Evolutionary conservation across 1,140 invertebrate species (phyloP).

Genomic region (Lerema accius): DNA sequence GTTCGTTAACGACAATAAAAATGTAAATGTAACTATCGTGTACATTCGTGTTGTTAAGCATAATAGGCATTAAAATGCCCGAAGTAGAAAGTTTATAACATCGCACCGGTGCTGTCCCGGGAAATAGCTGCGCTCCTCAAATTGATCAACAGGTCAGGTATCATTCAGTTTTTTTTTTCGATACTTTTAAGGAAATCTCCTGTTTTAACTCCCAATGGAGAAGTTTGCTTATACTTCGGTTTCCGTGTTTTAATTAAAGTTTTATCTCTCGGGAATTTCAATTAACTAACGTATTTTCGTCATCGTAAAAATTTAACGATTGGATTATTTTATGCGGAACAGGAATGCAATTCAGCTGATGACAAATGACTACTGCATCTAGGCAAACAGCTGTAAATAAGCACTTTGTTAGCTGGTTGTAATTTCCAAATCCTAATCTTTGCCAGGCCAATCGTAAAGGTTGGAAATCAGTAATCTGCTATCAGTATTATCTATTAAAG

Average conservation of each 20-base stretch:
- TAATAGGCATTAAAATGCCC: slow-evolving; percentile 47
- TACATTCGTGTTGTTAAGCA: slow-evolving; percentile 39
- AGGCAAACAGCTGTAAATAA: background rate
- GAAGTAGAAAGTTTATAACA: slow-evolving; percentile 42
- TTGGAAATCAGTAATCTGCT: too few relatives aligned
- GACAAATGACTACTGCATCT: background rate
- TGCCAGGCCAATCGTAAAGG: too few relatives aligned
- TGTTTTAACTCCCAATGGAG: background rate
- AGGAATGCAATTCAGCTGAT: background rate
- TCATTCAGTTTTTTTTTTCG: slow-evolving; percentile 36
- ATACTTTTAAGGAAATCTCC: slow-evolving; percentile 23
- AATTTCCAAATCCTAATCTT: too few relatives aligned
- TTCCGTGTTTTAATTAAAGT: background rate
- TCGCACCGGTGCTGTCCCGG: slow-evolving; percentile 35
- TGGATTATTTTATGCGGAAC: background rate
- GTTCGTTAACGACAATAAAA: slow-evolving; percentile 44
- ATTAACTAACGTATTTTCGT: background rate
- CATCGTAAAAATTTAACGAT: background rate
- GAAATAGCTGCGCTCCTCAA: slow-evolving; percentile 42
- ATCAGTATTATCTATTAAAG: too few relatives aligned
- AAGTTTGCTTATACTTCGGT: background rate
- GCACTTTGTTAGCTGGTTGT: too few relatives aligned
- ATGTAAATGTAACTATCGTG: slow-evolving; percentile 48
- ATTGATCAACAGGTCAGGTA: slow-evolving; percentile 64
- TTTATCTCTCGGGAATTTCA: background rate